Evolutionary conservation across 1,140 invertebrate species (phyloP).

Genomic region (Leptonema lineaticorne): DNA sequence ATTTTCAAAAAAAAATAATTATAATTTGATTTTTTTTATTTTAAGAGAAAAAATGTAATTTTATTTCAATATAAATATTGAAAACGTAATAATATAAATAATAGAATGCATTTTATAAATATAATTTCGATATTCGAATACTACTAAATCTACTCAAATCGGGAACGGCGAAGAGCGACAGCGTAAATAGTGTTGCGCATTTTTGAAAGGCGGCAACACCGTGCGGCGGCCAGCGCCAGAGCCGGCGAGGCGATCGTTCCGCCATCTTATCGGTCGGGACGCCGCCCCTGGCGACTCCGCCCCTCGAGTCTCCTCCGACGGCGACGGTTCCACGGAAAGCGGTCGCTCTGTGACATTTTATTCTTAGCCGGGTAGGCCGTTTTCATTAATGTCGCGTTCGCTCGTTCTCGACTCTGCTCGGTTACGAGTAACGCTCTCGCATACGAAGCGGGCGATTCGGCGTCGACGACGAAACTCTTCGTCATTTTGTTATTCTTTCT

Average conservation of each 20-base stretch:
- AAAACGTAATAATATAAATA: too few relatives aligned
- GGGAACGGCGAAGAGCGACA: too few relatives aligned
- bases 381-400: not conserved
- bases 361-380: too few relatives aligned
- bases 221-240: not conserved
- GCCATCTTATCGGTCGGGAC: conserved; percentile 12
- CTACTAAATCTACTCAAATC: too few relatives aligned
- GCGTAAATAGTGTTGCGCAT: not conserved
- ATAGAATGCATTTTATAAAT: too few relatives aligned
- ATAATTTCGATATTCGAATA: too few relatives aligned
- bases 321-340: not conserved
- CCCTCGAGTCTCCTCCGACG: not conserved
- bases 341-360: too few relatives aligned
- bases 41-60: too few relatives aligned
- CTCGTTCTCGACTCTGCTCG: not conserved
- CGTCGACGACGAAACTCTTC: not conserved
- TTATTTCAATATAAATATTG: too few relatives aligned
- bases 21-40: too few relatives aligned
- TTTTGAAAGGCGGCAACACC: not conserved
- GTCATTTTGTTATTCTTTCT: not conserved
- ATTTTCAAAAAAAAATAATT: too few relatives aligned
- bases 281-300: not conserved
- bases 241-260: conserved; percentile 8
- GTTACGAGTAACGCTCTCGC: not conserved
- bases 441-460: not conserved